phyloP scores from a whole-genome alignment of 2,113 vertebrate genomes.

The Fulmarus glacialis region DNA sequence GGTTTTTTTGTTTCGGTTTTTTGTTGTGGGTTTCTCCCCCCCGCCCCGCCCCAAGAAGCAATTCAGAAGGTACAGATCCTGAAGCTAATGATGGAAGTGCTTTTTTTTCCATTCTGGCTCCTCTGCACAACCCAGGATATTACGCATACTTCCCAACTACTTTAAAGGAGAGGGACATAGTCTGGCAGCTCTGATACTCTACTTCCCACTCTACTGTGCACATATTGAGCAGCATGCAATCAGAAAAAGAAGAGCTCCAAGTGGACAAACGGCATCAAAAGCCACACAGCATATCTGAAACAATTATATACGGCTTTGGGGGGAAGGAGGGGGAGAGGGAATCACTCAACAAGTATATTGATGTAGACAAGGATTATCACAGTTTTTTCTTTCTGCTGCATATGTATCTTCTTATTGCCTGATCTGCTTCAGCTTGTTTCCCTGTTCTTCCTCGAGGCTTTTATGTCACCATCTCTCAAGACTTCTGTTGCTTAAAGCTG shows the following conservation, averaged over 20 bases:
- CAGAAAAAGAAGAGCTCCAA: neutral
- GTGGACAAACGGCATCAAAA: neutral
- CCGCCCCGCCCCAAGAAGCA: neutral
- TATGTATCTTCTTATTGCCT: neutral
- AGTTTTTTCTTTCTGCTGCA: neutral
- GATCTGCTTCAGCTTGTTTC: neutral
- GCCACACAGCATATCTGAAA: neutral
- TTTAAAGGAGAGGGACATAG: neutral
- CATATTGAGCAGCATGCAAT: neutral
- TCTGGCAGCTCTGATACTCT: neutral
- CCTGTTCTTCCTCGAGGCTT: neutral
- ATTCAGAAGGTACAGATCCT: neutral
- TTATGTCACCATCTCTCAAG: neutral
- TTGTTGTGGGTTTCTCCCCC: no score
- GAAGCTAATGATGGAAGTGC: neutral
- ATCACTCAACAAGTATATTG: rapidly evolving
- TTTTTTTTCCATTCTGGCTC: neutral
- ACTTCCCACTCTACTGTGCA: neutral
- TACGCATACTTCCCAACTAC: neutral
- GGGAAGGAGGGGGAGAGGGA: no score
- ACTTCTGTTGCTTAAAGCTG: neutral
- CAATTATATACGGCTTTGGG: rapidly evolving
- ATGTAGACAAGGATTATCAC: neutral
- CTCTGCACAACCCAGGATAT: neutral
- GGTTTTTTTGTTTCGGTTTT: no score